Conservation (phyloP, 1,140 invertebrate species). For the Sitodiplosis mosellana region DNA sequence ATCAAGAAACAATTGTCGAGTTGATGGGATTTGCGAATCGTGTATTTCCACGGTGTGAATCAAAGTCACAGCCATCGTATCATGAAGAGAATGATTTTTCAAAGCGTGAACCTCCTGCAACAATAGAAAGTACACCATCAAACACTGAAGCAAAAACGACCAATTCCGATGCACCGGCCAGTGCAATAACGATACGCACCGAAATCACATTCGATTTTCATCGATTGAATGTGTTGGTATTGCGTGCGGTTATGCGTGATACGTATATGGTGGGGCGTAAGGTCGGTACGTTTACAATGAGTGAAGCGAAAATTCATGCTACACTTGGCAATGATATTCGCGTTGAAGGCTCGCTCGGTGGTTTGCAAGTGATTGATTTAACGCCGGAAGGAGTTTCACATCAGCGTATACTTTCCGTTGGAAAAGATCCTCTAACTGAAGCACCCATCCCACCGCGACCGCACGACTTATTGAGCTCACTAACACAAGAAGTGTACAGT, state of each 20-base stretch:
- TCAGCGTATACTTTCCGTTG: conserved; percentile 70
- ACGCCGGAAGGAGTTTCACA: conserved; percentile 67
- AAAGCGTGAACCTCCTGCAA: not conserved
- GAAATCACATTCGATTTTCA: conserved; percentile 87
- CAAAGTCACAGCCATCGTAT: conserved; percentile 7
- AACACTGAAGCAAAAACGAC: not conserved
- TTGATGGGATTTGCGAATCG: conserved; percentile 69
- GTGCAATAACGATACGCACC: conserved; percentile 25
- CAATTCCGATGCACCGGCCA: not conserved
- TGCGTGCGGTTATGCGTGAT: conserved; percentile 57
- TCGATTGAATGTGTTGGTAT: conserved; percentile 68
- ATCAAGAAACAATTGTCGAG: conserved; percentile 89
- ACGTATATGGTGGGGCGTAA: conserved; percentile 57
- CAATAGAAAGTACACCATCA: not conserved
- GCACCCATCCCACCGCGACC: conserved; percentile 12
- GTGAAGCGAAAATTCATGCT: conserved; percentile 77
- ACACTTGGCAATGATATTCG: conserved; percentile 47
- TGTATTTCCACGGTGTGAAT: conserved; percentile 36
- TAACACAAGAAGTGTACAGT: conserved; percentile 31
- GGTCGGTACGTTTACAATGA: conserved; percentile 83
- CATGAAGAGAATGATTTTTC: conserved; percentile 4
- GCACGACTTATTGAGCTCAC: conserved; percentile 15
- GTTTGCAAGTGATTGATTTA: conserved; percentile 77
- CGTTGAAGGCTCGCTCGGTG: conserved; percentile 72
- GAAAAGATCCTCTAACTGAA: conserved; percentile 47